A percentile compares a stretch with the other conserved stretches of the same genome.
Conservation (phyloP, 2,113 vertebrate species). For the Bothrops jararaca region DNA sequence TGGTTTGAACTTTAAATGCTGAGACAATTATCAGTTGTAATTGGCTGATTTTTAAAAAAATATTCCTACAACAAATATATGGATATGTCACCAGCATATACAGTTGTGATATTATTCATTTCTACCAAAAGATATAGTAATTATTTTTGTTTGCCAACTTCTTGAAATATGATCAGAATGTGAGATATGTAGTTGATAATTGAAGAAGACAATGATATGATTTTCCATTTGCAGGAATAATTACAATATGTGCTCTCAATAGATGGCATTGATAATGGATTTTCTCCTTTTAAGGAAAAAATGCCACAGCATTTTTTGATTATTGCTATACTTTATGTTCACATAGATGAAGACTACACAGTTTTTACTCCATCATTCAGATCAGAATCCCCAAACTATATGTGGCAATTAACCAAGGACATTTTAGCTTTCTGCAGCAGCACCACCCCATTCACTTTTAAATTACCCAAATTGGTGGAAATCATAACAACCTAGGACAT, state of each 20-base stretch:
- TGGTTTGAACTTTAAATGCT: neutral
- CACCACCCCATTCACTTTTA: too few species aligned
- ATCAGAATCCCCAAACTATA: neutral
- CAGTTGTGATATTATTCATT: neutral
- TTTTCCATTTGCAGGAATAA: slow-evolving; percentile 10
- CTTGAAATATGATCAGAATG: slow-evolving; percentile 27
- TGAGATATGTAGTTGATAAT: slow-evolving; percentile 21
- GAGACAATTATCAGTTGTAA: neutral
- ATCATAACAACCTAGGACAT: neutral
- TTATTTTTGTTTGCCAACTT: slow-evolving; percentile 10
- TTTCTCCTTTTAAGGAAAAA: neutral
- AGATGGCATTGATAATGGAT: neutral
- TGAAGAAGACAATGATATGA: slow-evolving; percentile 7
- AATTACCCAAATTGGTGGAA: neutral
- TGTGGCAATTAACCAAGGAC: neutral
- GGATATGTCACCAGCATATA: too few species aligned
- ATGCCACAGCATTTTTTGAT: neutral
- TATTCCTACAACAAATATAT: too few species aligned
- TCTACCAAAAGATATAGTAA: slow-evolving; percentile 26
- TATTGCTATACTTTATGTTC: neutral
- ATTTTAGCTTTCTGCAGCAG: neutral
- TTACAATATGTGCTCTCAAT: neutral
- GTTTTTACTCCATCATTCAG: neutral
- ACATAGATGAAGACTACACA: neutral
- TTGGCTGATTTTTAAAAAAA: neutral